Evolutionary conservation across 2,113 vertebrate species (phyloP).

Genomic region (Tachuris rubrigastra): DNA sequence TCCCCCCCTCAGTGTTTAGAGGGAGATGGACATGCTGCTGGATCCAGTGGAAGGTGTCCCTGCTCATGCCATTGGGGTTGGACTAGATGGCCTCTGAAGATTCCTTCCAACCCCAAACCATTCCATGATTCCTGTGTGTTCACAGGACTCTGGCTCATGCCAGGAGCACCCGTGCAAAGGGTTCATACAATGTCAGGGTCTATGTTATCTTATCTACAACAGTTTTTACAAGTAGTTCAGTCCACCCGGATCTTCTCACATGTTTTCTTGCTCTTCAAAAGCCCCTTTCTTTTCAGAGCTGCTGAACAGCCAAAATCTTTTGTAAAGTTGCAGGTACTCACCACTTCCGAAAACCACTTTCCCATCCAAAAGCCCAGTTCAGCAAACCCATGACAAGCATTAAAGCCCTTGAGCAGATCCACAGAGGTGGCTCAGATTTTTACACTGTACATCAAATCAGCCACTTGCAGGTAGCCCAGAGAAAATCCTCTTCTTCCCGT

Average conservation of each 20-base stretch:
- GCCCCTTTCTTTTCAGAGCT: background rate
- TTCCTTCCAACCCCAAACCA: background rate
- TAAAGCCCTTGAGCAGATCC: background rate
- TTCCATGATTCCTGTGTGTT: background rate
- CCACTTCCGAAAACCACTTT: background rate
- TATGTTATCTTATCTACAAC: fast-evolving
- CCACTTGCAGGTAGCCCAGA: background rate
- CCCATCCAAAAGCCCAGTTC: background rate
- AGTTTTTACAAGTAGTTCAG: background rate
- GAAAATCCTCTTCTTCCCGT: background rate
- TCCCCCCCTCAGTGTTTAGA: background rate
- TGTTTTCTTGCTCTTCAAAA: fast-evolving
- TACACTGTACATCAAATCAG: background rate
- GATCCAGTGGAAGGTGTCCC: background rate
- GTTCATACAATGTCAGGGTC: background rate
- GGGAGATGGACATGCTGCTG: background rate
- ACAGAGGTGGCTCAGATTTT: background rate
- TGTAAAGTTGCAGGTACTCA: background rate
- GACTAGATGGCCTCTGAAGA: background rate
- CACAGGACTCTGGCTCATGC: fast-evolving
- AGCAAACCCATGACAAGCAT: fast-evolving
- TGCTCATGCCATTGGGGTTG: background rate
- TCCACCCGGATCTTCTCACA: background rate
- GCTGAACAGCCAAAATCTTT: background rate
- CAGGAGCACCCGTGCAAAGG: fast-evolving